phyloP scores from a whole-genome alignment of 2,888 invertebrate species.

The Euzophera pinguis region DNA sequence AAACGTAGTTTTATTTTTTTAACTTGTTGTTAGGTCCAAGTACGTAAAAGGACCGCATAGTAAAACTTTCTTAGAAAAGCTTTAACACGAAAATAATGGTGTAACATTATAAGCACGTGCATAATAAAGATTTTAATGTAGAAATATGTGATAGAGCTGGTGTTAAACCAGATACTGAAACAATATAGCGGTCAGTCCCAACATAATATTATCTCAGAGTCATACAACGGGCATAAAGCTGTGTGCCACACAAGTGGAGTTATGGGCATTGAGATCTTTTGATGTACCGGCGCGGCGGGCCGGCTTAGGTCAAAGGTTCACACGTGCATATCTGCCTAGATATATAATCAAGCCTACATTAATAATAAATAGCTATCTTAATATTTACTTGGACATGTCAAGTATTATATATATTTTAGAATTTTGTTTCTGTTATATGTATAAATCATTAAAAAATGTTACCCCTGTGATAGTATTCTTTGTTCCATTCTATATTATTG shows the following conservation, averaged over 20 bases:
- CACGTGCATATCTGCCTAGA: constrained; percentile 44
- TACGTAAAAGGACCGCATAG: not conserved
- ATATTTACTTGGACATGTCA: not conserved
- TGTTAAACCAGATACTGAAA: constrained; percentile 18
- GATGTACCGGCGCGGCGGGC: constrained; percentile 38
- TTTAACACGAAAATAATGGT: constrained; percentile 5
- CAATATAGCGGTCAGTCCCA: constrained; percentile 30
- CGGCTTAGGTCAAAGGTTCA: constrained; percentile 39
- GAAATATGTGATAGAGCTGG: constrained; percentile 17
- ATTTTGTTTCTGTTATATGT: too few relatives aligned
- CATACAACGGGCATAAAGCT: constrained; percentile 29
- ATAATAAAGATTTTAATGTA: constrained; percentile 17
- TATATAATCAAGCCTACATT: constrained; percentile 38
- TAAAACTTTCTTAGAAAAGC: constrained; percentile 5
- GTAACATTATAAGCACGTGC: constrained; percentile 11
- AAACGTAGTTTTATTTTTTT: not conserved
- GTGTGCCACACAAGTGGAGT: constrained; percentile 28
- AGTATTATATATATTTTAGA: too few relatives aligned
- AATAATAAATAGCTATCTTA: constrained; percentile 37
- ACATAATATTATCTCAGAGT: constrained; percentile 31
- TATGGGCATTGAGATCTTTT: constrained; percentile 37
- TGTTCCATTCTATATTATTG: too few relatives aligned
- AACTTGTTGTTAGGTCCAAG: not conserved
- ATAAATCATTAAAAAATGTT: too few relatives aligned
- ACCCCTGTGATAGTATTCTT: too few relatives aligned